Evolutionary conservation across 2,113 vertebrate species (phyloP).

Genomic region (Pungitius pungitius): DNA sequence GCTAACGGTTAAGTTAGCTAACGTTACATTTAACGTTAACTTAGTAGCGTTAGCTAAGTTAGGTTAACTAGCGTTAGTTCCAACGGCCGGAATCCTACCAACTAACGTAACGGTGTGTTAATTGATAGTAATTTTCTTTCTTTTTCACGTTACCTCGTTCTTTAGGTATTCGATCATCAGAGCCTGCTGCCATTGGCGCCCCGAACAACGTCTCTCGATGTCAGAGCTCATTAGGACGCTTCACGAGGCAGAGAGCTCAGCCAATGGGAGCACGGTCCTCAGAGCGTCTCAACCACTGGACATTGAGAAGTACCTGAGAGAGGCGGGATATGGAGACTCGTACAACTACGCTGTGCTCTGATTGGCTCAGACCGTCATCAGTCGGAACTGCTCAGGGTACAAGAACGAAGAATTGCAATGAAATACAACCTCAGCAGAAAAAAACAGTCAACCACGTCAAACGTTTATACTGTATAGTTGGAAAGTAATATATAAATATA

Average conservation of each 20-base stretch:
- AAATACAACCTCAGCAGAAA: not conserved
- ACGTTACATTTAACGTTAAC: too few species aligned
- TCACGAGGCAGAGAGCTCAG: conserved; percentile 69
- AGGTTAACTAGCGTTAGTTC: too few species aligned
- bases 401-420: not conserved
- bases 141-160: rapidly evolving
- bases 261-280: conserved; percentile 81
- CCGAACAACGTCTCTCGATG: conserved; percentile 68
- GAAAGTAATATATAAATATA: conserved; percentile 42
- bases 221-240: conserved; percentile 75
- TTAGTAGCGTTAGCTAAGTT: too few species aligned
- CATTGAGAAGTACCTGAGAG: conserved; percentile 73
- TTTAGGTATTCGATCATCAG: conserved; percentile 85
- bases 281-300: conserved; percentile 79
- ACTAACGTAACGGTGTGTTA: not conserved
- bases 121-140: not conserved
- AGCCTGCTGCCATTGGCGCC: conserved; percentile 85
- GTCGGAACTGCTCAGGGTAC: not conserved
- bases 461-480: not conserved
- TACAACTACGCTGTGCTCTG: conserved; percentile 71
- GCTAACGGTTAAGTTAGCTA: too few species aligned
- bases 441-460: not conserved
- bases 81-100: not conserved
- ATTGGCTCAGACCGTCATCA: conserved; percentile 25
- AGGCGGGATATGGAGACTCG: conserved; percentile 74